Evolutionary conservation across 2,888 invertebrate species (phyloP).

Genomic region (Venusia cambrica): DNA sequence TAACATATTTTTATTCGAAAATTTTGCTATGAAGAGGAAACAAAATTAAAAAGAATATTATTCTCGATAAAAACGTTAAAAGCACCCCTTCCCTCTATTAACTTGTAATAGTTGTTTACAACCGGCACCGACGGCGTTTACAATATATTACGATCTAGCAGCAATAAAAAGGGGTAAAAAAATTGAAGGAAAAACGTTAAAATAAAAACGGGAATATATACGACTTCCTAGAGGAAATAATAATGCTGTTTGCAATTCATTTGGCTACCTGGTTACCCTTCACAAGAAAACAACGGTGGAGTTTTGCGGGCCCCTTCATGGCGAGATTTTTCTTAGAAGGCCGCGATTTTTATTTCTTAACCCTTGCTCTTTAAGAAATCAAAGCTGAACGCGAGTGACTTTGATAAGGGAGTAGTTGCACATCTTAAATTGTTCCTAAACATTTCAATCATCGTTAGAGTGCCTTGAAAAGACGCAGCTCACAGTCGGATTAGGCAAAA

Average conservation of each 20-base stretch:
- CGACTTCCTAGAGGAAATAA: conserved; percentile 81
- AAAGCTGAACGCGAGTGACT: conserved; percentile 56
- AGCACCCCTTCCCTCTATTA: conserved; percentile 58
- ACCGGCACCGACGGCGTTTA: conserved; percentile 70
- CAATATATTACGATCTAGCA: conserved; percentile 77
- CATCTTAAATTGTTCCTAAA: not conserved
- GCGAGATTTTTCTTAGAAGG: conserved; percentile 66
- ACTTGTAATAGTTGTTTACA: conserved; percentile 79
- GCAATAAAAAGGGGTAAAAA: conserved; percentile 79
- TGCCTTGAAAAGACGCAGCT: no score
- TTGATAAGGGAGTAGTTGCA: conserved; percentile 42
- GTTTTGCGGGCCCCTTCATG: conserved; percentile 59
- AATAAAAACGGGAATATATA: conserved; percentile 80
- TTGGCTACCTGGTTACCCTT: conserved; percentile 78
- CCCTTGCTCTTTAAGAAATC: conserved; percentile 69
- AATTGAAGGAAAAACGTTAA: conserved; percentile 76
- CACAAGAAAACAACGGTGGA: conserved; percentile 67
- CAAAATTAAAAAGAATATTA: conserved; percentile 34
- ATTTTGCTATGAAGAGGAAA: not conserved
- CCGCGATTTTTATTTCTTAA: conserved; percentile 64
- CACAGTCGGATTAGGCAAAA: no score
- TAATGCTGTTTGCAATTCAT: conserved; percentile 83
- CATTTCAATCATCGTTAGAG: no score
- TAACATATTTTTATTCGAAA: no score
- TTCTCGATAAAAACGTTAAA: conserved; percentile 19